phyloP scores from a whole-genome alignment of 2,113 vertebrate species.

The Plotosus lineatus region DNA sequence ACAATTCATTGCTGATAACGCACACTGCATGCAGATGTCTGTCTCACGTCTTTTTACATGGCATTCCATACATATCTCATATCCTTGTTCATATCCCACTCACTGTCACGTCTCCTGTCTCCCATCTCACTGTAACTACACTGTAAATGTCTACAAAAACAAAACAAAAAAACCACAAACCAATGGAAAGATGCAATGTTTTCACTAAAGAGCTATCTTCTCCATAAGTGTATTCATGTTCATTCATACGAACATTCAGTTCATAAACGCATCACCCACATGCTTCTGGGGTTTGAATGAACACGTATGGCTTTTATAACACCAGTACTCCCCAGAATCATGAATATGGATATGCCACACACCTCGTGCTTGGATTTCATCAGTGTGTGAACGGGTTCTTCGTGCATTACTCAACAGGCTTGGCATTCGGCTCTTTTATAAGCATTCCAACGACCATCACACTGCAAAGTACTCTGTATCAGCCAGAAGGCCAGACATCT shows the following conservation, averaged over 20 bases:
- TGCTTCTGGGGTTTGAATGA: not conserved
- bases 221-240: slow-evolving; percentile 20
- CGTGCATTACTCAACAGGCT: slow-evolving; percentile 7
- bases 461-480: slow-evolving; percentile 29
- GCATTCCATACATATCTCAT: not conserved
- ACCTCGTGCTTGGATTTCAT: slow-evolving; percentile 1
- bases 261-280: slow-evolving; percentile 17
- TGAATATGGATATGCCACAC: not conserved
- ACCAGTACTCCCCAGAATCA: slow-evolving; percentile 2
- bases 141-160: not conserved
- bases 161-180: not conserved
- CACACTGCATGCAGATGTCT: slow-evolving; percentile 58
- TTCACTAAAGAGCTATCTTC: not conserved
- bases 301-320: not conserved
- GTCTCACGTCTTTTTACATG: slow-evolving; percentile 44
- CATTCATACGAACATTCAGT: slow-evolving; percentile 1
- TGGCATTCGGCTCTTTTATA: slow-evolving; percentile 10
- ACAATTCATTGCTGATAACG: slow-evolving; percentile 58
- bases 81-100: not conserved
- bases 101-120: not conserved
- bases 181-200: not conserved
- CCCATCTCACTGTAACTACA: not conserved
- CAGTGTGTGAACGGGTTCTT: slow-evolving; percentile 27
- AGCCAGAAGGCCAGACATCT: slow-evolving; percentile 42
- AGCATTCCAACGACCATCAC: slow-evolving; percentile 5